These are phyloP conservation scores for Peromyscus californicus DNA, from an alignment of 2,113 vertebrate species.

Conservation along the genomic window DNA sequence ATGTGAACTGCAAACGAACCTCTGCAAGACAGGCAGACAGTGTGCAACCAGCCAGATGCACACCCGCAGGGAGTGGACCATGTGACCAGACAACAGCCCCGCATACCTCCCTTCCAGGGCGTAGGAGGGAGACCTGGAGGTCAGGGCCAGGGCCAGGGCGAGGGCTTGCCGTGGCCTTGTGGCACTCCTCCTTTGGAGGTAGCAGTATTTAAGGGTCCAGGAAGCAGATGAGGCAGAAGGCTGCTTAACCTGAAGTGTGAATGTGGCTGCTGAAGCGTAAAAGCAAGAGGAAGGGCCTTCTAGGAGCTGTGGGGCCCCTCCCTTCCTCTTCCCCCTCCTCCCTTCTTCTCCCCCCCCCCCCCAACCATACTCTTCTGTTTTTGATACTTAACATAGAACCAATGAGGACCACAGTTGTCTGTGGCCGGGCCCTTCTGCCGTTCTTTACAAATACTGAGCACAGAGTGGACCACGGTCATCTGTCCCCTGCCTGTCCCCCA, in stretches of 20 bases:
- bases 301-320: neutral
- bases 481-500: neutral
- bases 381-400: neutral
- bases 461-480: neutral
- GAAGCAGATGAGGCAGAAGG: neutral
- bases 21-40: slow-evolving; percentile 51
- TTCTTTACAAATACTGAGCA: neutral
- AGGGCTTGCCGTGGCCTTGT: rapidly evolving
- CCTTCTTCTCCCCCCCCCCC: too few species aligned
- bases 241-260: neutral
- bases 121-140: neutral
- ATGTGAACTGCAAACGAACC: slow-evolving; percentile 26
- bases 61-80: neutral
- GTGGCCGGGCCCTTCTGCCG: neutral
- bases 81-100: neutral
- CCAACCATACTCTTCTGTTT: neutral
- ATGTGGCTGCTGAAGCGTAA: neutral
- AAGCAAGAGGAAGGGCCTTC: neutral
- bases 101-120: neutral
- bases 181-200: neutral
- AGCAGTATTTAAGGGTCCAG: neutral
- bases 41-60: neutral
- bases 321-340: too few species aligned
- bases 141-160: neutral
- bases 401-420: neutral